phyloP scores from a whole-genome alignment of 2,888 invertebrate genomes.

The Creontiades dilutus region DNA sequence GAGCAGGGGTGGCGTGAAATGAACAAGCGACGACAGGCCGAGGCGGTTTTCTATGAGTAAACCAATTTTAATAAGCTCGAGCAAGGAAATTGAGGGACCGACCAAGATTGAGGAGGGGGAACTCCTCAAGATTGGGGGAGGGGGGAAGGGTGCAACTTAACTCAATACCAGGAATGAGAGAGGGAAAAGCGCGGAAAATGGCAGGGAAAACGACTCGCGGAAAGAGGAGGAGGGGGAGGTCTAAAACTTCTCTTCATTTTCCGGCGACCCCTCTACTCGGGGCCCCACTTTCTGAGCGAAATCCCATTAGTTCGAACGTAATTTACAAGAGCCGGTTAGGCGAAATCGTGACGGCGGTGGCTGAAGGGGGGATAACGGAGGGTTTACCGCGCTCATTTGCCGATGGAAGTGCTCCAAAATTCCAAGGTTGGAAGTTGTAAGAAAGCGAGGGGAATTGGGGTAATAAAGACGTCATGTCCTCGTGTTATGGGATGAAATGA shows the following conservation, averaged over 20 bases:
- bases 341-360: neutral
- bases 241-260: constrained; percentile 40
- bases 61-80: constrained; percentile 51
- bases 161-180: constrained; percentile 9
- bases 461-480: neutral
- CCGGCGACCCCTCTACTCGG: neutral
- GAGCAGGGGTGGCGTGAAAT: neutral
- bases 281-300: constrained; percentile 6
- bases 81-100: neutral
- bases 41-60: constrained; percentile 45
- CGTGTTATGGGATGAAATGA: neutral
- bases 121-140: neutral
- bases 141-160: neutral
- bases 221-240: neutral
- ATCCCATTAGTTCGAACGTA: constrained; percentile 37
- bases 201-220: neutral
- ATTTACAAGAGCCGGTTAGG: constrained; percentile 44
- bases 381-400: constrained; percentile 27
- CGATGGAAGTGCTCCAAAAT: constrained; percentile 17
- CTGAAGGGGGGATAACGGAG: neutral
- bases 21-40: constrained; percentile 37
- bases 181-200: constrained; percentile 21
- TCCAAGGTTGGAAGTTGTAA: neutral
- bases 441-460: neutral
- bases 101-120: constrained; percentile 18